Conservation (phyloP, 2,113 vertebrate genomes). For the Penelope pileata region DNA sequence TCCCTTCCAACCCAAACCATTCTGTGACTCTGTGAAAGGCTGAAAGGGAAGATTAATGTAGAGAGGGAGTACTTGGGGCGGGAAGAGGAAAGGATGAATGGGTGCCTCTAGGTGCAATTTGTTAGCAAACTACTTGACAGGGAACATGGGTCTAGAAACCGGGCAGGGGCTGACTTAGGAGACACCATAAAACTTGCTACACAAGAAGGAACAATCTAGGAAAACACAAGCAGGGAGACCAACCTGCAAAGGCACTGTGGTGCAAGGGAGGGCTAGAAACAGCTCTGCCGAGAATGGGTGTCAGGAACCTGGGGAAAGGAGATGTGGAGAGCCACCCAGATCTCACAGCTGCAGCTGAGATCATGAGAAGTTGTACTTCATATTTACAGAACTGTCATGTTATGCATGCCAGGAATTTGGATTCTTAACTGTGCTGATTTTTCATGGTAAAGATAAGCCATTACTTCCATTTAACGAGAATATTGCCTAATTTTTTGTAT, state of each 20-base stretch:
- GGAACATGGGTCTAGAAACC: not conserved
- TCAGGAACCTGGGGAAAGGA: not conserved
- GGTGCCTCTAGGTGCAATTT: not conserved
- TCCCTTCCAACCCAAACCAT: not conserved
- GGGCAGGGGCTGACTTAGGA: not conserved
- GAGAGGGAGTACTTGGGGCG: not conserved
- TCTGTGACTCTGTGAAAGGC: not conserved
- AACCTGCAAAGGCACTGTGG: not conserved
- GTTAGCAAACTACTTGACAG: not conserved
- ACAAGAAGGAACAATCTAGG: not conserved
- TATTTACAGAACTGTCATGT: not conserved
- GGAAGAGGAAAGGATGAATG: not conserved
- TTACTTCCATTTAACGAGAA: not conserved
- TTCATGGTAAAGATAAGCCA: not conserved
- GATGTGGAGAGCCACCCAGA: not conserved
- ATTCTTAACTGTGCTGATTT: not conserved
- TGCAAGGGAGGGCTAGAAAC: not conserved
- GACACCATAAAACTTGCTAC: not conserved
- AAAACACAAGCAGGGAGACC: not conserved
- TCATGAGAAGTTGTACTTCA: not conserved
- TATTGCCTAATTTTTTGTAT: not conserved
- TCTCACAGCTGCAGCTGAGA: not conserved
- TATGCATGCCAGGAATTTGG: not conserved
- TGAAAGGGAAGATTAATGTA: not conserved
- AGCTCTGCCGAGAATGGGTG: not conserved